Percentiles rank a stretch among this genome's conserved stretches.
Evolutionary conservation across 2,113 vertebrate species (phyloP).

Genomic region (Myotis brandtii): DNA sequence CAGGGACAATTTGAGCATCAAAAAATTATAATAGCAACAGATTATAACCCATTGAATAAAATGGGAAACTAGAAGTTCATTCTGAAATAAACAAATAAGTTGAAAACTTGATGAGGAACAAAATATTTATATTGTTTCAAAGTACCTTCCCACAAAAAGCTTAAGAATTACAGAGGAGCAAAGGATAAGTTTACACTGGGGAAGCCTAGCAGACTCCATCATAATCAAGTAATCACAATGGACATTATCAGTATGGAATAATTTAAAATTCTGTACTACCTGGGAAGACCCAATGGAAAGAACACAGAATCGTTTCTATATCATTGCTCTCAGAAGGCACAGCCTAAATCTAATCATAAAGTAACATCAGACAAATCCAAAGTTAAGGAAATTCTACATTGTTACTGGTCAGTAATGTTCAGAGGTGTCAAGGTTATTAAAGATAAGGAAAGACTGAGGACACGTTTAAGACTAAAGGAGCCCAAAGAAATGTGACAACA

Average conservation of each 20-base stretch:
- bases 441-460: not conserved
- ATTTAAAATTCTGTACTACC: not conserved
- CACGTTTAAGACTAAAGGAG: not conserved
- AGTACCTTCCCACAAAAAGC: not conserved
- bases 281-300: not conserved
- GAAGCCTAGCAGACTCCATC: not conserved
- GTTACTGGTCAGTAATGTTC: not conserved
- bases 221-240: not conserved
- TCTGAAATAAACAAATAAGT: conserved; percentile 48
- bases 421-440: not conserved
- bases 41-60: not conserved
- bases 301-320: not conserved
- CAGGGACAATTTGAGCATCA: not conserved
- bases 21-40: not conserved
- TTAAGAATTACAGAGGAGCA: conserved; percentile 14
- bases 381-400: not conserved
- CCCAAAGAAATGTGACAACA: not conserved
- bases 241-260: not conserved
- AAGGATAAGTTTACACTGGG: not conserved
- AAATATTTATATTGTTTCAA: not conserved
- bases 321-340: not conserved
- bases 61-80: not conserved
- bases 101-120: not conserved
- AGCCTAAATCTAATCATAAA: not conserved
- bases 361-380: not conserved